These are phyloP conservation scores for Nycticorax nycticorax DNA, from an alignment of 2,113 vertebrate genomes.

Conservation along the genomic window DNA sequence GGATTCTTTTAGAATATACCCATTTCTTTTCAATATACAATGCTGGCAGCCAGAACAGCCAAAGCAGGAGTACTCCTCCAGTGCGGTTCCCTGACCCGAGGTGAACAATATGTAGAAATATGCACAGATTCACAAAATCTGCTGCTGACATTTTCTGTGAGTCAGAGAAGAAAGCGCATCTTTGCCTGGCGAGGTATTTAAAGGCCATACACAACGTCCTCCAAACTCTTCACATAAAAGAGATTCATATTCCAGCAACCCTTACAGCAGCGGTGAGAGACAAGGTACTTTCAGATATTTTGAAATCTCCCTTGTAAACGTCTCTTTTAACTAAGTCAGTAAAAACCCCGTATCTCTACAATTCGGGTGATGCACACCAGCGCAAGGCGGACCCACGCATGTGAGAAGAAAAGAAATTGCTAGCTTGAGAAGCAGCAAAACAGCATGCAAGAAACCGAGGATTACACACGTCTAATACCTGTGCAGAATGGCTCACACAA, in stretches of 20 bases:
- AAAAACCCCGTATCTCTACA: neutral
- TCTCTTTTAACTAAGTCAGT: neutral
- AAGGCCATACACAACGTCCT: neutral
- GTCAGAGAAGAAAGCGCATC: neutral
- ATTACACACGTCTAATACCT: neutral
- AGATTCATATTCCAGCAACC: neutral
- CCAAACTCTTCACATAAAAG: neutral
- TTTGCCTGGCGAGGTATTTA: neutral
- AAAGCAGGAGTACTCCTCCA: neutral
- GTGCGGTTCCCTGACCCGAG: neutral
- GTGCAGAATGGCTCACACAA: neutral
- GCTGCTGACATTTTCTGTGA: neutral
- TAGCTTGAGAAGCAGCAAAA: neutral
- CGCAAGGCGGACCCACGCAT: rapidly evolving
- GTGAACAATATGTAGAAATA: neutral
- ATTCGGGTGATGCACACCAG: neutral
- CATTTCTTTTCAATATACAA: neutral
- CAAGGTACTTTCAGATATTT: neutral
- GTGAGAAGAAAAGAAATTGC: neutral
- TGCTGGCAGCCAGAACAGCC: neutral
- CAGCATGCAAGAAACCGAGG: neutral
- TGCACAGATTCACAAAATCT: neutral
- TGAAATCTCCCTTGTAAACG: neutral
- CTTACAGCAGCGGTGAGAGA: neutral
- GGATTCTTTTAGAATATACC: neutral